Conservation (phyloP, 2,888 invertebrate genomes). For the Dryobota labecula region DNA sequence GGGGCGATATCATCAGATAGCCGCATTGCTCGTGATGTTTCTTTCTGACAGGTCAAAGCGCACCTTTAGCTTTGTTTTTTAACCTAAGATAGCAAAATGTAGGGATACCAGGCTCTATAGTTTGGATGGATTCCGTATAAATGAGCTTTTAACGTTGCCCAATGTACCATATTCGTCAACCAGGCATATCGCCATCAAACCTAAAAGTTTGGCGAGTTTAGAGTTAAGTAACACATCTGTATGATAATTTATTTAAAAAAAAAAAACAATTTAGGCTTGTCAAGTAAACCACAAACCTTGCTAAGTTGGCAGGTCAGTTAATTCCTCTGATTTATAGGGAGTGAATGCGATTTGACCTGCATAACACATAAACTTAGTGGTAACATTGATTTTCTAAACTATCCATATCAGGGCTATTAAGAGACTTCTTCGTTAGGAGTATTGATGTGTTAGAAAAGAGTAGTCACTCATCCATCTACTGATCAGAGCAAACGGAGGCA, state of each 20-base stretch:
- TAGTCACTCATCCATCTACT: background rate
- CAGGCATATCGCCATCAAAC: no score
- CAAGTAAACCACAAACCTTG: background rate
- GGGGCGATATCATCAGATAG: constrained; percentile 22
- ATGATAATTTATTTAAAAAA: no score
- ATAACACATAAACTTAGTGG: background rate
- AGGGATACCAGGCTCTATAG: background rate
- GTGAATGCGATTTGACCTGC: background rate
- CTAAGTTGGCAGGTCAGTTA: background rate
- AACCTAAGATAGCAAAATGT: background rate
- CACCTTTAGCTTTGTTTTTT: background rate
- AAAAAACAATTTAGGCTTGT: no score
- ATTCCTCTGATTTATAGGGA: no score
- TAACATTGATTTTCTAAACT: background rate
- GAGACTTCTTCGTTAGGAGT: background rate
- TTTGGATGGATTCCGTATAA: background rate
- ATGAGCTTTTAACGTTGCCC: background rate
- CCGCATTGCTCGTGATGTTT: constrained; percentile 22
- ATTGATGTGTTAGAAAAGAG: background rate
- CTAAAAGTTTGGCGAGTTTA: no score
- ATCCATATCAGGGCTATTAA: background rate
- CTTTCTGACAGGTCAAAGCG: constrained; percentile 14
- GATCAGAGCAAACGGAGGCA: background rate
- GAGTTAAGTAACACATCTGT: no score
- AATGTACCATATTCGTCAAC: background rate